phyloP scores from a whole-genome alignment of 2,113 vertebrate genomes.

The Odocoileus hemionus region DNA sequence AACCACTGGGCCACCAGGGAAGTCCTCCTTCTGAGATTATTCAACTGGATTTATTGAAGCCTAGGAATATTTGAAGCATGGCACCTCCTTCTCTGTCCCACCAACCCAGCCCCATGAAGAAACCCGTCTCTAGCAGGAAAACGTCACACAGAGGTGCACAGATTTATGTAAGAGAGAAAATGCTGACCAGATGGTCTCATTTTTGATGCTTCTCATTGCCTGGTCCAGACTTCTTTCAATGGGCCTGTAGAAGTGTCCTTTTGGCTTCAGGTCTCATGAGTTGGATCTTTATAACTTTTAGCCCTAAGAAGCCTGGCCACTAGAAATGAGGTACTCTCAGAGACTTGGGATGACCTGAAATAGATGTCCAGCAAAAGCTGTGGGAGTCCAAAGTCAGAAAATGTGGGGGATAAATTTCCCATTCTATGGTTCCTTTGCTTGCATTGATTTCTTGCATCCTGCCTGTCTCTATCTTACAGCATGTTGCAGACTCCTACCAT shows the following conservation, averaged over 20 bases:
- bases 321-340: not conserved
- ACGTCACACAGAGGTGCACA: not conserved
- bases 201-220: not conserved
- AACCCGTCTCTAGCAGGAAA: not conserved
- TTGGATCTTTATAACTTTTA: not conserved
- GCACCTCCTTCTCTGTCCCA: not conserved
- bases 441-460: not conserved
- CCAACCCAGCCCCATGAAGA: not conserved
- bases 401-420: not conserved
- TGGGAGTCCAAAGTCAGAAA: not conserved
- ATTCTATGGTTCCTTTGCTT: not conserved
- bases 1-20: not conserved
- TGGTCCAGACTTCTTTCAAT: not conserved
- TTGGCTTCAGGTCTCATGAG: not conserved
- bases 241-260: not conserved
- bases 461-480: not conserved
- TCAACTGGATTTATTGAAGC: not conserved
- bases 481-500: not conserved
- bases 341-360: not conserved
- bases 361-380: not conserved
- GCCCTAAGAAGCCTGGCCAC: not conserved
- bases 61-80: not conserved
- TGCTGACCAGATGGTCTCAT: not conserved
- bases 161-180: not conserved
- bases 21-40: not conserved